Base-by-base conservation (phyloP, 2,888 invertebrate species). In the Drosophila tanythrix region DNA sequence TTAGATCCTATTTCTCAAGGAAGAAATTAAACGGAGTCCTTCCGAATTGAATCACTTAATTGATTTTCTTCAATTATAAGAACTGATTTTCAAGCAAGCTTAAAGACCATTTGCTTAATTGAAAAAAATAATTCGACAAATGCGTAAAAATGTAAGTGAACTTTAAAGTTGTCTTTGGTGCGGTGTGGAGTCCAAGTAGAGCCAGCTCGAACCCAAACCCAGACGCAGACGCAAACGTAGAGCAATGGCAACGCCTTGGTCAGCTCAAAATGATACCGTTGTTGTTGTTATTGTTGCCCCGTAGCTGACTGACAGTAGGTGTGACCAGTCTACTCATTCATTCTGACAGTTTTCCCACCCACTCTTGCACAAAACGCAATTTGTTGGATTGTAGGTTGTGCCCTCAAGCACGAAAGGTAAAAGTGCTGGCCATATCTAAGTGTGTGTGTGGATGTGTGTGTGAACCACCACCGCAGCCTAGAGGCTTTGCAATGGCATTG, bases 311-410 rank as follows among this genome's bases (percentile, higher is more conserved):
- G 92, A 86, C 90, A 88, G 92, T 91, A 91, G 91, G 92, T 90
- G 92, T 92, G 92, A 91, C 91, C 91, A 82, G 82, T 88, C 88
- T 87, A 90, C 91, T 92, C 92, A 91, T 88, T 92, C 92, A 92
- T 92, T 91, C 90, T 91, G 91, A 91, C 92, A 92, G 84, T 86
- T 85, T 81, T 82, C 84, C 92, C 91, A 91, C 91, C 91, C 92
- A 92, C 92, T 86, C 85, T 84, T 73, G 88, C 82, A 89, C 88
- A 78, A 82, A 84, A 91, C 89, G 91, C 90, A 89, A 91, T 91
- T 89, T 89, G 86, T 89, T 88, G 84, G 84, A 84, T 91, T 90
- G 90, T 90, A 85, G 89, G 91, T 89, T 90, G 90, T 88, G 91
- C 90, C 91, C 84, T 88, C 78, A 84, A 82, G 88, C 89, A 88